These are phyloP conservation scores for Carcinoscorpius rotundicauda DNA, from an alignment of 1,140 invertebrate genomes.

Conservation along the genomic window DNA sequence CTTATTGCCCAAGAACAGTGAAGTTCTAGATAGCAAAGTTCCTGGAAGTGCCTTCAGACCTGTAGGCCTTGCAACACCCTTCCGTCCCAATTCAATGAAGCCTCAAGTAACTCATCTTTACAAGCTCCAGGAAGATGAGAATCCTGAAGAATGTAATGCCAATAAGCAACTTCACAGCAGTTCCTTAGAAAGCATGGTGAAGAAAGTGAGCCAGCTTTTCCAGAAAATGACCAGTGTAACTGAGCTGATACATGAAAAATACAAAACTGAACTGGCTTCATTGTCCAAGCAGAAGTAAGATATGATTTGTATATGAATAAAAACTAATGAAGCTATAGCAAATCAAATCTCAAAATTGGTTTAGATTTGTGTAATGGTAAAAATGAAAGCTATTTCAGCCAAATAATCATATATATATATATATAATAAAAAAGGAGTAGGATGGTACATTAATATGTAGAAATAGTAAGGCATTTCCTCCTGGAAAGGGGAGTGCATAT, in stretches of 20 bases:
- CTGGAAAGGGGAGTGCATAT: too few relatives aligned
- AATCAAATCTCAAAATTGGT: too few relatives aligned
- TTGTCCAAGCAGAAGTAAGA: too few relatives aligned
- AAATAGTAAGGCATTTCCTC: too few relatives aligned
- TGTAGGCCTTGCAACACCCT: conserved; percentile 15
- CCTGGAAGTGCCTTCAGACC: conserved; percentile 14
- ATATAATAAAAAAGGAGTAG: too few relatives aligned
- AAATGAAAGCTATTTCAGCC: too few relatives aligned
- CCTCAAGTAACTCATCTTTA: neutral
- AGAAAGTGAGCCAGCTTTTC: conserved; percentile 6
- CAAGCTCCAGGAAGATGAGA: neutral
- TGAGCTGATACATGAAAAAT: conserved; percentile 14
- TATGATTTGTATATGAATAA: too few relatives aligned
- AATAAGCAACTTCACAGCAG: neutral
- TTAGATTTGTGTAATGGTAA: too few relatives aligned
- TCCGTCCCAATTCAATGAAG: conserved; percentile 11
- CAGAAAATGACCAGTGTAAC: conserved; percentile 15
- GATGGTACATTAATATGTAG: too few relatives aligned
- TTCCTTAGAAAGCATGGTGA: conserved; percentile 5
- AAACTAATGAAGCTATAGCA: too few relatives aligned
- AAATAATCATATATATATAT: too few relatives aligned
- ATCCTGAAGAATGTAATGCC: conserved; percentile 6
- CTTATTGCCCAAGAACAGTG: conserved; percentile 2
- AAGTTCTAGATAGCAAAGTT: neutral
- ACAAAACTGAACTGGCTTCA: too few relatives aligned